Base-by-base conservation (phyloP, 2,888 invertebrate species). In the Chelonus formosanus region DNA sequence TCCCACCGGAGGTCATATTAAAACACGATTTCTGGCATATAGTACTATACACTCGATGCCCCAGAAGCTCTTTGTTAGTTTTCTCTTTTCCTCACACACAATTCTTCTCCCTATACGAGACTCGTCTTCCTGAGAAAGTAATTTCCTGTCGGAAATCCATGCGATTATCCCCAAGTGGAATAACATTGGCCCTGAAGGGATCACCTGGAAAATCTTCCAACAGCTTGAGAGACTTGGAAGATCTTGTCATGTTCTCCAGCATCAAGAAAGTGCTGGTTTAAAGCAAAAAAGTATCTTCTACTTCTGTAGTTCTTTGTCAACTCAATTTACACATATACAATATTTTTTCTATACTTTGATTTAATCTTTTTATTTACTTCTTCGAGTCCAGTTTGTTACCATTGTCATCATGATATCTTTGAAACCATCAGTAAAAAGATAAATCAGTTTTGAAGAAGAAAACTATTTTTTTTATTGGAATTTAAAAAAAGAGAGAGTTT, bases 111-210 rank as follows among this genome's bases (percentile, higher is more conserved):
- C 10, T 36, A 35, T 10, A 52, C 45, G 40, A 40, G 32, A 44
- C 34, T 71, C 70, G 74, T 75, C 75, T 75, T 72, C 72, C 75
- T 76, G 78, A 72, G 74, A 79, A 78, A 78, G 78, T 79, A 80
- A 79, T 80, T 80, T 80, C 79, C 79, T 76, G 74, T 60, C 76
- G 79, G 79, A 80, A 80, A 80, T 79, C 79, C 77, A 72, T 67
- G 73, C 75, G 78, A 78, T 78, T 79, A 79, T 79, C 78, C 75
- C 71, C 71, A 69, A 70, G 74, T 75, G 73, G 75, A 78, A 76
- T 76, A 78, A 78, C 75, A 74, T 73, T 69, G 74, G 44, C 35
- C 70, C 73, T 72, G 73, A 73, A 74, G 74, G 75, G 72, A 75
- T 74, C 76, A 72, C 72, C 74, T 66, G 66, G 43, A 56, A 65